Evolutionary conservation across 2,888 invertebrate species (phyloP), one percentile per base, ranked within the genome.

Genomic region (Drosophila anomalata): DNA sequence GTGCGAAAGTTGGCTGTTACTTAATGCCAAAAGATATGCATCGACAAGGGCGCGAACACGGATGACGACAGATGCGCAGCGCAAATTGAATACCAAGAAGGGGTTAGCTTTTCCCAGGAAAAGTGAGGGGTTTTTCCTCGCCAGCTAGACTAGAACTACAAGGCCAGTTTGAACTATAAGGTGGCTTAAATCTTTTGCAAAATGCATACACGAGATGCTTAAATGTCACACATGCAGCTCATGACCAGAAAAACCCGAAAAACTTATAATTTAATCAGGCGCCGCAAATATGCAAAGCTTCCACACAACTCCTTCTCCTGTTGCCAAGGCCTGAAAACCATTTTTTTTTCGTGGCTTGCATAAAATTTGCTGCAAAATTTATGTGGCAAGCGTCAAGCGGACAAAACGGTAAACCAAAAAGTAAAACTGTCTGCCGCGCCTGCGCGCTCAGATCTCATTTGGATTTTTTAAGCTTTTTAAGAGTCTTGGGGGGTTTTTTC

Each of bases 1-100:
- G 41, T 20, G 44, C 44, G 44, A 44, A 22, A 44, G 50, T 17
- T 14, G 39, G 33, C 46, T 54, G 50, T 24, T 41, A 54, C 63
- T 68, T 72, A 67, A 66, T 66, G 59, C 51, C 61, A 60, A 44
- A 42, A 66, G 72, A 78, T 73, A 72, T 58, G 42, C 63, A 71
- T 57, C 73, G 39, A 82, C 82, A 82, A 66, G 75, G 87, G 85
- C 77, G 87, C 75, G 77, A 82, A 85, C 85, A 81, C 57, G 59
- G 67, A 44, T 69, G 70, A 14, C 22, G 47, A 42, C 41, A 42
- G 42, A 42, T 50, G 63, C 65, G 46, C 39, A 53, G 48, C 52
- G 73, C 60, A 60, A 84, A 76, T 84, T 75, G 67, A 67, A 73
- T 14, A 11, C 17, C 29, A 12, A 47, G 7, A 9, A 47, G 31